Conservation (phyloP, 2,113 vertebrate species). For the Okapia johnstoni region DNA sequence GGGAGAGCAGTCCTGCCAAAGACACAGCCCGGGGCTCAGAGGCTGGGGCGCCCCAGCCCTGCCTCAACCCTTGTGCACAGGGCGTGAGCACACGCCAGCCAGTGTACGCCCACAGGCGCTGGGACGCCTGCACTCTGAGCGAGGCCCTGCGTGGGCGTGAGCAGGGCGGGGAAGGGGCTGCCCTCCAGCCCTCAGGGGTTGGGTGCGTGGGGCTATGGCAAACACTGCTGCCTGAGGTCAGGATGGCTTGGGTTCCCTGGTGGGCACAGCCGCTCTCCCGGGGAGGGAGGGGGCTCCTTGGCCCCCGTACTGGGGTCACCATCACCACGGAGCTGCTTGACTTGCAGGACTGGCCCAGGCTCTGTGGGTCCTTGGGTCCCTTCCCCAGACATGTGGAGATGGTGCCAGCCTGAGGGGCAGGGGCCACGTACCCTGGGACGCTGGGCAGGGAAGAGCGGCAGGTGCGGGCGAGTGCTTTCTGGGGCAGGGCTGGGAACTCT, state of each 20-base stretch:
- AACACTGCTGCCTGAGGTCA: neutral
- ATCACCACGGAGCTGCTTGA: neutral
- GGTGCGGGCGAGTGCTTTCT: neutral
- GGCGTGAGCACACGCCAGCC: neutral
- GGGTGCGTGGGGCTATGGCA: neutral
- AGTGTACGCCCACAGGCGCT: fast-evolving
- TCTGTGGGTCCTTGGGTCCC: neutral
- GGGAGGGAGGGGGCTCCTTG: too few species aligned
- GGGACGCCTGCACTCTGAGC: fast-evolving
- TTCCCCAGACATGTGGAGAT: neutral
- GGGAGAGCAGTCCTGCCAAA: neutral
- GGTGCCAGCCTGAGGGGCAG: neutral
- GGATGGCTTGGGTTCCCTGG: neutral
- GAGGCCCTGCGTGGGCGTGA: neutral
- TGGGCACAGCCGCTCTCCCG: neutral
- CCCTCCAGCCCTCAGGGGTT: neutral
- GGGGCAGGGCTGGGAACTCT: neutral
- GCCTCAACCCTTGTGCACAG: fast-evolving
- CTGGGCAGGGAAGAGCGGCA: neutral
- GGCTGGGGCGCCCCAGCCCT: neutral
- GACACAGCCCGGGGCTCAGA: neutral
- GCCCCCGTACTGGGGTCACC: neutral
- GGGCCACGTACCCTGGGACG: neutral
- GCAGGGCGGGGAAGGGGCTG: neutral
- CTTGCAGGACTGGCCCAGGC: neutral